Percentiles rank a stretch among this genome's conserved stretches.
These are phyloP conservation scores for Osmoderma eremita DNA, from an alignment of 2,888 invertebrate species.

Conservation along the genomic window DNA sequence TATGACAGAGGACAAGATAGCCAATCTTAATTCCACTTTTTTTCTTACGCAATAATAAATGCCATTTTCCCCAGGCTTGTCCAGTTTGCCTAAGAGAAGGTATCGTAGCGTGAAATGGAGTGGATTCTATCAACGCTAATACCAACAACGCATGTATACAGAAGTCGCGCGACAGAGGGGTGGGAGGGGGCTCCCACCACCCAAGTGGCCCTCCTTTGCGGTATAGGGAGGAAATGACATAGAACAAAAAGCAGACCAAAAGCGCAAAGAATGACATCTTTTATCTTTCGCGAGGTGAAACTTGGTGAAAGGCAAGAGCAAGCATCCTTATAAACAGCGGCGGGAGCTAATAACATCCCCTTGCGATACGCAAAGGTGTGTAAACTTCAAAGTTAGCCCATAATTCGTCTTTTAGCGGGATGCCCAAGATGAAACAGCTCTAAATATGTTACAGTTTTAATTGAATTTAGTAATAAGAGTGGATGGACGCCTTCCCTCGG, in stretches of 20 bases:
- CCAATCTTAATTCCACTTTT: not conserved
- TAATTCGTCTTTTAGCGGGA: constrained; percentile 41
- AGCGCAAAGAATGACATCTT: constrained; percentile 26
- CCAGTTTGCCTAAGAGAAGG: constrained; percentile 12
- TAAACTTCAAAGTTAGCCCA: constrained; percentile 45
- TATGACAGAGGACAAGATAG: too few species aligned
- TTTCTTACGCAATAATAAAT: constrained; percentile 3
- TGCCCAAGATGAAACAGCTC: constrained; percentile 9
- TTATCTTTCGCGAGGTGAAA: constrained; percentile 29
- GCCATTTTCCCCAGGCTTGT: constrained; percentile 14
- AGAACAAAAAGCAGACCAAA: not conserved
- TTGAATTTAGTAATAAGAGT: too few species aligned
- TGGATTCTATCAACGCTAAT: not conserved
- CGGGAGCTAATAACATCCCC: constrained; percentile 6
- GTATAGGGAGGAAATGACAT: too few species aligned
- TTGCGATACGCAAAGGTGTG: not conserved
- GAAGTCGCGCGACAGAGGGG: too few species aligned
- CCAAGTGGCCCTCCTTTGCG: too few species aligned
- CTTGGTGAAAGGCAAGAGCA: constrained; percentile 5
- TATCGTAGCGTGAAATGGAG: constrained; percentile 33
- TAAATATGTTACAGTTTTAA: not conserved
- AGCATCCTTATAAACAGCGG: constrained; percentile 25
- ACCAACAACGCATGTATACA: too few species aligned
- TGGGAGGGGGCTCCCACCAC: too few species aligned
- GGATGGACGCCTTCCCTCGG: too few species aligned